A percentile compares a stretch with the other conserved stretches of the same genome.
Evolutionary conservation across 2,113 vertebrate species (phyloP).

Genomic region (Cinclus cinclus): DNA sequence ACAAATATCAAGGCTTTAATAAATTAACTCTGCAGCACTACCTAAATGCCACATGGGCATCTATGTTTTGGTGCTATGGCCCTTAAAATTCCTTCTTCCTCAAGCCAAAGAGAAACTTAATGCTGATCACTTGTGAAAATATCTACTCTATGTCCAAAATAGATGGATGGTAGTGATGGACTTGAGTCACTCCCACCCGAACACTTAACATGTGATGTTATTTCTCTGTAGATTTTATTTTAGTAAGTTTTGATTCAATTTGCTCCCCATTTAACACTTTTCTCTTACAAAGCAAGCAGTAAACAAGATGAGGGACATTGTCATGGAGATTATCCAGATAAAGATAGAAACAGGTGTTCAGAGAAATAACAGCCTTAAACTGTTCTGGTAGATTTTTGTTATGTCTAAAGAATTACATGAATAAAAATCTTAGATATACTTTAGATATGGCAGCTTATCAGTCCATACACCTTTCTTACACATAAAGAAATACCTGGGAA

Average conservation of each 20-base stretch:
- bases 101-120: not conserved
- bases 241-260: not conserved
- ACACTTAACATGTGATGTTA: not conserved
- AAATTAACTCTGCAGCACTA: not conserved
- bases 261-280: not conserved
- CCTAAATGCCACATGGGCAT: not conserved
- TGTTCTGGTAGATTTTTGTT: not conserved
- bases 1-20: not conserved
- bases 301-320: constrained; percentile 1
- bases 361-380: not conserved
- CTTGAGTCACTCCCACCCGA: not conserved
- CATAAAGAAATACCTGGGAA: not conserved
- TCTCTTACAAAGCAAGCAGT: not conserved
- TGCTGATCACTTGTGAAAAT: not conserved
- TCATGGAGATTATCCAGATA: constrained; percentile 34
- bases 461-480: not conserved
- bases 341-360: constrained; percentile 19
- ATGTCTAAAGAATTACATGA: not conserved
- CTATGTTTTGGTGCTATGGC: not conserved
- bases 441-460: not conserved
- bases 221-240: not conserved
- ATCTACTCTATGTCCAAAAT: not conserved
- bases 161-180: not conserved
- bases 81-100: not conserved
- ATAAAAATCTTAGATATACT: not conserved